A percentile compares a stretch with the other conserved stretches of the same genome.
Evolutionary conservation across 2,888 invertebrate genomes (phyloP).

Genomic region (Endotricha flammealis): DNA sequence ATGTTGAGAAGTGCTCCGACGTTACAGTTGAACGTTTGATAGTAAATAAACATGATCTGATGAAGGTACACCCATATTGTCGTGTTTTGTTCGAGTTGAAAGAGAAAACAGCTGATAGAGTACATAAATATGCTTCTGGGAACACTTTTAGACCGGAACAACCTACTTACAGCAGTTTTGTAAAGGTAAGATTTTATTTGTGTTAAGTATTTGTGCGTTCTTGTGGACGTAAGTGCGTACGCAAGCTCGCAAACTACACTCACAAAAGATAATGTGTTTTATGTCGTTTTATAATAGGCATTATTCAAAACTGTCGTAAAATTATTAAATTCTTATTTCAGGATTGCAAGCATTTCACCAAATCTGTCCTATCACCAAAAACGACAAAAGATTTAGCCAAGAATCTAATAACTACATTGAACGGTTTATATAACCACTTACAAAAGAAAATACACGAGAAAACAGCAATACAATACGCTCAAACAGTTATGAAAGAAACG

Average conservation of each 20-base stretch:
- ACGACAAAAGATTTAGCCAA: conserved; percentile 38
- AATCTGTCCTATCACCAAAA: conserved; percentile 55
- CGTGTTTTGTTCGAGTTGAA: conserved; percentile 52
- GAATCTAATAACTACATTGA: conserved; percentile 36
- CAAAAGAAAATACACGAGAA: conserved; percentile 27
- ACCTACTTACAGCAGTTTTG: conserved; percentile 68
- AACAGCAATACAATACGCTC: conserved; percentile 31
- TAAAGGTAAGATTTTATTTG: conserved; percentile 60
- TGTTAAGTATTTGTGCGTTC: too few species aligned
- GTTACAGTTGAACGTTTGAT: conserved; percentile 33
- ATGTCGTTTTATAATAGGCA: too few species aligned
- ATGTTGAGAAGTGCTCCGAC: conserved; percentile 42
- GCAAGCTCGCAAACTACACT: too few species aligned
- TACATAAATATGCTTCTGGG: conserved; percentile 67
- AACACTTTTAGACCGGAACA: conserved; percentile 76
- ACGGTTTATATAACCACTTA: conserved; percentile 32
- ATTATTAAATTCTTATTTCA: too few species aligned
- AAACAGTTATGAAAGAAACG: conserved; percentile 56
- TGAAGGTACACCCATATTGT: conserved; percentile 69
- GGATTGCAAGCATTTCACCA: conserved; percentile 70
- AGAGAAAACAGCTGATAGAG: conserved; percentile 46
- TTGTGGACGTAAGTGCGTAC: too few species aligned
- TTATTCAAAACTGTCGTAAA: too few species aligned
- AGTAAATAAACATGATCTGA: conserved; percentile 34
- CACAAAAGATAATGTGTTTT: too few species aligned